Evolutionary conservation across 2,888 invertebrate genomes (phyloP), one percentile per base, ranked within the genome.

Genomic region (Eristalinus sepulchralis): DNA sequence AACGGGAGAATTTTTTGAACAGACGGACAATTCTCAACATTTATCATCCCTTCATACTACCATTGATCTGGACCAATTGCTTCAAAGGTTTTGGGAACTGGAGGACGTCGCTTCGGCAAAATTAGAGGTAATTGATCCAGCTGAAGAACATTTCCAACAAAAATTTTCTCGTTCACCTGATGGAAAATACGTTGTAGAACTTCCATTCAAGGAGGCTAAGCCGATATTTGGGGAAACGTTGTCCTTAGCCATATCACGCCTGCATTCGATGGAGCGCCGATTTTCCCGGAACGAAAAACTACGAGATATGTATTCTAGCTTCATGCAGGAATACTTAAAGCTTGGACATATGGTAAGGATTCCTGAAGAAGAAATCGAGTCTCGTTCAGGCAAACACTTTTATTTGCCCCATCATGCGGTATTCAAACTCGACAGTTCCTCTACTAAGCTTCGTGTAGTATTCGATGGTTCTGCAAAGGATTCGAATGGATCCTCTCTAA

Each of bases 391-490:
- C n/a, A n/a, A n/a, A n/a, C n/a, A n/a, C n/a, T n/a, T n/a, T n/a
- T n/a, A n/a, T n/a, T n/a, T n/a, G n/a, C n/a, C n/a, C n/a, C n/a
- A n/a, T n/a, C n/a, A n/a, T n/a, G n/a, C n/a, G n/a, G 83, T 88
- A 2, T 73, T 82, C 5, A 86, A 82, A 55, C 71, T 81, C 11
- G 80, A 77, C 34, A 88, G 83, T 47, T 68, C 78, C 9, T 59
- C 27, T 59, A 59, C 59, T 6, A 59, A 59, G n/a, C 33, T 62
- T 9, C 34, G 62, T 24, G 71, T 83, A 0, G 76, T 82, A 4
- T 82, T 84, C 63, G 76, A 82, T 57, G 83, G 76, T 6, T 81
- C 80, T 0, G 73, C 73, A 33, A 75, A 73, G 17, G 78, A 73
- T 39, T 33, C 36, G 8, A 47, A 20, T 34, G n/a, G n/a, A n/a